Evolutionary conservation across 2,113 vertebrate species (phyloP), one percentile per base, ranked within the genome.

Genomic region (Puntigrus tetrazona): DNA sequence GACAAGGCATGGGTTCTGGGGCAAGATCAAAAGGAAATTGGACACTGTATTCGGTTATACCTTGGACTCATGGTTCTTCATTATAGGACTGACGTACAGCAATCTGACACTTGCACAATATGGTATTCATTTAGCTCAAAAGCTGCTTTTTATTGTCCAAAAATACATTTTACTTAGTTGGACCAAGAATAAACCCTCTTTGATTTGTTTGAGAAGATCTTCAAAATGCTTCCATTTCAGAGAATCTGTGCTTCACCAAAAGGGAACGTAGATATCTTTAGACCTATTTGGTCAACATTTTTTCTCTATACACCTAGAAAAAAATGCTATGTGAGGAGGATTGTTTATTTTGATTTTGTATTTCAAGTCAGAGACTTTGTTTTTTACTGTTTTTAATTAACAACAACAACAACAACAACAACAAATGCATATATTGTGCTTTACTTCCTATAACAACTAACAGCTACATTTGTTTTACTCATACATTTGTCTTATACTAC

Each of bases 41-140:
- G 34, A 22, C 10, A 43, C 36, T 72, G 67, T 72, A 43, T 72
- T 72, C 43, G 69, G 69, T 73, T 43, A 72, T 72, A 72, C 5
- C 5, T 43, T 72, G 36, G 38, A 25, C 38, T 72, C 69, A 43
- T 7, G 11, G 22, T 5, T 45, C 70, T 72, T 43, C 43, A 43
- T 57, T 57, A 20, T 57, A 63, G 59, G 25, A 14, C 4, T 27
- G 69, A 72, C 69, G n/a, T 38, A n/a, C 16, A 69, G 18, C 36
- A 14, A 43, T 45, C 22, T 73, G 69, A 73, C 70, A 8, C 38
- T 45, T 43, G 2, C 22, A 43, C 20, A 31, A 70, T 22, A 70
- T 70, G 67, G 20, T 20, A 70, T 70, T 70, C 8, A 70, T 70
- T 8, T 38, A 5, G 34, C 10, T 73, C n/a, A 45, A 73, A 73